phyloP scores from a whole-genome alignment of 2,113 vertebrate species.

The Urocynchramus pylzowi region DNA sequence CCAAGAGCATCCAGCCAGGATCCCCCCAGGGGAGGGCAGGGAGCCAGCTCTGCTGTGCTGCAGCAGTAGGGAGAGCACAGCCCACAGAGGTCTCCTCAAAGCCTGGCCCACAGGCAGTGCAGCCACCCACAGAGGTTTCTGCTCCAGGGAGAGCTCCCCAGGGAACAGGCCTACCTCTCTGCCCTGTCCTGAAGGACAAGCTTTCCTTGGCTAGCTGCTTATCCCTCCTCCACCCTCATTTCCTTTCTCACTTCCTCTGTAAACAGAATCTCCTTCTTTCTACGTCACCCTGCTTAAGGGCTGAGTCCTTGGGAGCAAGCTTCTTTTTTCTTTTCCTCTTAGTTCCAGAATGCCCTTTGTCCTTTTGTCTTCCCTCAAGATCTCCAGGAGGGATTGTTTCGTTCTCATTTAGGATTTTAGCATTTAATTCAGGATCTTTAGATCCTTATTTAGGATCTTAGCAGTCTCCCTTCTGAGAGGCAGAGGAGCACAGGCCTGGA shows the following conservation, averaged over 20 bases:
- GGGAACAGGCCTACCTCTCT: background rate
- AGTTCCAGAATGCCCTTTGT: background rate
- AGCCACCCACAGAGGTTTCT: background rate
- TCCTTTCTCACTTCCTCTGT: background rate
- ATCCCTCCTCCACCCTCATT: background rate
- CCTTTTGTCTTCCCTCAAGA: background rate
- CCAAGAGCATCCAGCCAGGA: background rate
- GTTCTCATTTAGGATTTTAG: background rate
- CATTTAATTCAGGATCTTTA: background rate
- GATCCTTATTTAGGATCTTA: background rate
- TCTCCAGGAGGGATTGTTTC: background rate
- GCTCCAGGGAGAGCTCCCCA: background rate
- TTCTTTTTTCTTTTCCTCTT: background rate
- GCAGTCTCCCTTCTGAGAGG: background rate
- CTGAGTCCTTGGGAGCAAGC: background rate
- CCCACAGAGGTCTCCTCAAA: background rate
- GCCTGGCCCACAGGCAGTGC: background rate
- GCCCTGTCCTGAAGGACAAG: background rate
- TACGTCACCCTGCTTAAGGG: background rate
- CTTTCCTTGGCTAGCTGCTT: background rate
- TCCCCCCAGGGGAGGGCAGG: background rate
- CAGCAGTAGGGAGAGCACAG: background rate
- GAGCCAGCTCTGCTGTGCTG: background rate
- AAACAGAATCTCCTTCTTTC: conserved; percentile 31
- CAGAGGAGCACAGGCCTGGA: background rate